Base-by-base conservation (phyloP, 2,113 vertebrate species). In the Holacanthus passer region DNA sequence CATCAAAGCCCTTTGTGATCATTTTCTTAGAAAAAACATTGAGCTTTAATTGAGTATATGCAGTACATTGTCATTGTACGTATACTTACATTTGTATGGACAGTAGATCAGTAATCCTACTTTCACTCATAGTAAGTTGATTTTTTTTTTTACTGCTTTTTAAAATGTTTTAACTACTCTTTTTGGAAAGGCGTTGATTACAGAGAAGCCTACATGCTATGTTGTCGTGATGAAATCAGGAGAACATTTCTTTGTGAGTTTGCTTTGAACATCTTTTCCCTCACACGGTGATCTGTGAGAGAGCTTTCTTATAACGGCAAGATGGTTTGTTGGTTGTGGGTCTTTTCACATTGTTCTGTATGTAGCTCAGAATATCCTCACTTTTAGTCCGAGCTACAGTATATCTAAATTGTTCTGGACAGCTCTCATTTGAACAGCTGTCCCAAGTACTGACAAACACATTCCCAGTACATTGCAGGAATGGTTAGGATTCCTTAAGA, bases 401-500 rank as follows among this genome's bases (percentile, higher is more conserved):
- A 8, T 45, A 64, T 71, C 22, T 43, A 19, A 68, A 53, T 31
- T 53, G 39, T 60, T 39, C 27, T 52, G 35, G n/a, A 71, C 20
- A 5, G 43, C 3, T 53, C 29, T 52, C 50, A 78, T 77, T 73
- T 77, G 67, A 86, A 70, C 79, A 86, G 69, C 77, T 84, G 81
- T 52, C 60, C 45, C 8, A 43, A 50, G 37, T 43, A 66, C 67
- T 62, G 73, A 75, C 41, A 71, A 83, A 77, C 77, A 82, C 48
- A 67, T 65, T 75, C 60, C 32, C 80, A 73, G 67, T 56, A 78
- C 82, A 81, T 71, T 31, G 68, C 55, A 27, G 17, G 64, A 70
- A 88, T 78, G 48, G 22, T 76, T 82, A 11, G 60, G 39, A 79
- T 79, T 88, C 79, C 68, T 73, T 29, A 11, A 58, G 76, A 75